Base-by-base conservation (phyloP, 1,140 invertebrate species). In the Ganaspis sp. region DNA sequence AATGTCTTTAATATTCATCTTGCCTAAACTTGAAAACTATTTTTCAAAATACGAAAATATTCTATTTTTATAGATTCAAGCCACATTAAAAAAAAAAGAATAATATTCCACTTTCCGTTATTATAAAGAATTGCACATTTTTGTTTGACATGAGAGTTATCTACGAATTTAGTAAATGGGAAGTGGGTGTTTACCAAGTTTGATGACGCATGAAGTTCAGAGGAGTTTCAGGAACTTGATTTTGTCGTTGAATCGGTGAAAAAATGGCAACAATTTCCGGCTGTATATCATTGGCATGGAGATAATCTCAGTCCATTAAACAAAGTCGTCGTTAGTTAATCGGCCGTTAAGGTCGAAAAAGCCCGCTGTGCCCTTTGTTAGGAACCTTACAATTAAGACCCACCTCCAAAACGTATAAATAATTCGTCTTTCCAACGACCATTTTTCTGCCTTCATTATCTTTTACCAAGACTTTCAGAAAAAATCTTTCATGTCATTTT, bases 351-450 rank as follows among this genome's bases (percentile, higher is more conserved):
- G 26, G 58, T n/a, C 23, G 26, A 64, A 29, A 64, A 64, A n/a
- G 58, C 21, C 23, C 23, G 19, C 53, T 29, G 23, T 26, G 15
- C 11, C 23, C 15, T 64, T 11, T 64, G 21, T 26, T 26, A n/a
- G 23, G 11, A 64, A 64, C 58, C 26, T 64, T 29, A 64, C 58
- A 64, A 64, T 64, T 34, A 64, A 64, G 58, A 64, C 12, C 58
- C 26, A 64, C 23, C 58, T 64, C 58, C 73, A 69, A 70, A 70
- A 70, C 69, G 69, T 53, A 42, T 69, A 69, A 75, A 75, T 45
- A 70, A 69, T 75, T 75, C 58, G 4, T 72, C 12, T 17, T 21
- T 49, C 15, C 26, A 42, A 29, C 26, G 23, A 64, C 15, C 12
- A 15, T 64, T 64, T 29, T 64, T 19, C 19, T 58, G 23, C 29